phyloP scores from a whole-genome alignment of 2,888 invertebrate genomes.

The Amorpha juglandis region DNA sequence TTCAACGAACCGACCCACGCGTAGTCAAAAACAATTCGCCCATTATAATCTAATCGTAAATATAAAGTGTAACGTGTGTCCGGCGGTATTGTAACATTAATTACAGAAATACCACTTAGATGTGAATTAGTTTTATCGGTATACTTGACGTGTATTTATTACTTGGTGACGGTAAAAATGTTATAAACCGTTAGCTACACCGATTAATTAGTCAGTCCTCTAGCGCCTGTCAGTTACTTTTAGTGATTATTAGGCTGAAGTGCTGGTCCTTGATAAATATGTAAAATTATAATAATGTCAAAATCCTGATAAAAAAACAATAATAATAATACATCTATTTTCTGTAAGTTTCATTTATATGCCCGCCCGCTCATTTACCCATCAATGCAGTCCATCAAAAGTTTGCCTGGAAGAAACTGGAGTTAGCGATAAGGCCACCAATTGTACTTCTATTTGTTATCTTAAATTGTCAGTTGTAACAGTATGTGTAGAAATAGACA shows the following conservation, averaged over 20 bases:
- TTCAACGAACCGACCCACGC: slow-evolving; percentile 14
- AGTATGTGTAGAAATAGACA: too few relatives aligned
- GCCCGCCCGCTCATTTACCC: too few relatives aligned
- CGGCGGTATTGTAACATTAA: slow-evolving; percentile 39
- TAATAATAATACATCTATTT: too few relatives aligned
- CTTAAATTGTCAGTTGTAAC: too few relatives aligned
- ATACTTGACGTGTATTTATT: slow-evolving; percentile 46
- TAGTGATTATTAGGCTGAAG: slow-evolving; percentile 5
- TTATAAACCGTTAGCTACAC: not conserved
- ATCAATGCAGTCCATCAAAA: too few relatives aligned
- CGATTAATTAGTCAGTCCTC: slow-evolving; percentile 12
- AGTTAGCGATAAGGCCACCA: too few relatives aligned
- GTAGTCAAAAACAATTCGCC: slow-evolving; percentile 24
- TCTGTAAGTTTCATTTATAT: too few relatives aligned
- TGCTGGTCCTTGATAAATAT: not conserved
- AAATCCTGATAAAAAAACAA: too few relatives aligned
- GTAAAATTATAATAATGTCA: too few relatives aligned
- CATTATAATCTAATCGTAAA: slow-evolving; percentile 25
- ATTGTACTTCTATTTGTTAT: too few relatives aligned
- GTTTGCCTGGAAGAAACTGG: too few relatives aligned
- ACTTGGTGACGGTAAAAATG: slow-evolving; percentile 29
- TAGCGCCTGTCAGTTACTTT: slow-evolving; percentile 4
- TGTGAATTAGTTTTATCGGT: slow-evolving; percentile 56
- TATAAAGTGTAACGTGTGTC: slow-evolving; percentile 26
- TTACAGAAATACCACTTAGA: slow-evolving; percentile 56